A percentile compares a stretch with the other conserved stretches of the same genome.
Evolutionary conservation across 2,888 invertebrate species (phyloP).

Genomic region (Alviniconcha strummeri): DNA sequence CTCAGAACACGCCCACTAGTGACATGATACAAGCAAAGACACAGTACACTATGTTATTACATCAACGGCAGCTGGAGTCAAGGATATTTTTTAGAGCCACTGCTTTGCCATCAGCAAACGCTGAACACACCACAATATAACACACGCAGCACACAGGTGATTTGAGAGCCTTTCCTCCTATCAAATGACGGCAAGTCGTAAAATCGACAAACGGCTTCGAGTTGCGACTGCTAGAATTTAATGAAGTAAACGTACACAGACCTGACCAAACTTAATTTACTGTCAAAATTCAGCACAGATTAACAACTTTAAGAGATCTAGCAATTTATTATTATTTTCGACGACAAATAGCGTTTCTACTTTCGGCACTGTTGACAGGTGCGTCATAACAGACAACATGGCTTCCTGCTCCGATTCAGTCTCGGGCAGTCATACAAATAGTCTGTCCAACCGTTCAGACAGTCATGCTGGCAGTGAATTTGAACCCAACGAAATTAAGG

Average conservation of each 20-base stretch:
- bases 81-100: slow-evolving; percentile 10
- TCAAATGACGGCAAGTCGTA: slow-evolving; percentile 23
- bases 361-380: slow-evolving; percentile 31
- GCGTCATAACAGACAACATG: slow-evolving; percentile 47
- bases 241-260: too few relatives aligned
- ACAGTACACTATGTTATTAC: slow-evolving; percentile 14
- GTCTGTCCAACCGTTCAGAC: slow-evolving; percentile 59
- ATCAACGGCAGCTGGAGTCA: slow-evolving; percentile 16
- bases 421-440: slow-evolving; percentile 46
- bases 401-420: slow-evolving; percentile 53
- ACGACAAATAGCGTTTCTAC: slow-evolving; percentile 32
- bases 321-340: slow-evolving; percentile 1
- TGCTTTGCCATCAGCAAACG: slow-evolving; percentile 18
- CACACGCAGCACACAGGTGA: slow-evolving; percentile 22
- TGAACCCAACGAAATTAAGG: slow-evolving; percentile 47
- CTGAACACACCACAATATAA: slow-evolving; percentile 7
- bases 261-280: too few relatives aligned
- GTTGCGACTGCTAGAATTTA: too few relatives aligned
- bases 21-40: slow-evolving; percentile 6
- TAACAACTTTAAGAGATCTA: background rate
- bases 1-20: slow-evolving; percentile 12
- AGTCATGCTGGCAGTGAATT: slow-evolving; percentile 53
- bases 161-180: background rate
- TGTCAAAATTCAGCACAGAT: background rate
- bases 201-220: background rate